Base-by-base conservation (phyloP, 2,888 invertebrate genomes). In the Eristalis intricaria region DNA sequence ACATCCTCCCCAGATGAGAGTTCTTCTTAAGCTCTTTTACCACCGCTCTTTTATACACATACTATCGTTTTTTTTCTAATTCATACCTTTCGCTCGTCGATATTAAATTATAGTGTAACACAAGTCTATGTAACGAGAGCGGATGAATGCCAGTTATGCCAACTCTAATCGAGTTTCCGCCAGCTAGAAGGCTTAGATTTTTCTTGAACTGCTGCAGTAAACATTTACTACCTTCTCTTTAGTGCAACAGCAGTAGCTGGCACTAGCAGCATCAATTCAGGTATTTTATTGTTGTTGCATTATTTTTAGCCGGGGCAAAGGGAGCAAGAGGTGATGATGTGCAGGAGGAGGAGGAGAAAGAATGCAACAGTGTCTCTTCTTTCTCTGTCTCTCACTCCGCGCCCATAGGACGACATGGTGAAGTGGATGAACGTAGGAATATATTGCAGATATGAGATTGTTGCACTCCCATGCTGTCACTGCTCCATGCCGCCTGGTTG, bases 391-490 rank as follows among this genome's bases (percentile, higher is more conserved):
- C 8, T 32, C 32, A 4, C 8, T 1, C 32, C 1, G 32, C 10
- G 32, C 32, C 15, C 11, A 60, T 61, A 43, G n/a, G 40, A 68
- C 58, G 22, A 32, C 23, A 43, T 43, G 35, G 58, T 60, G 43
- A 66, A 64, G 68, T 65, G 23, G 79, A 86, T 78, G 75, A 79
- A 84, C 70, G 74, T 71, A 84, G 68, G 71, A 76, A 79, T 83
- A 87, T 76, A 79, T 84, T 76, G 79, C 68, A 75, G 87, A 87
- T 83, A 79, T 87, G 50, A 84, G 84, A 86, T 86, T 84, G 87
- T 87, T 84, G 87, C 84, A 80, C 84, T 84, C 73, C 71, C 75
- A 80, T 87, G 86, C 82, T 79, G 81, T 73, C 76, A 78, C 56
- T 77, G 75, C 61, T 71, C 23, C 71, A 79, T 86, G 83, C 70